phyloP scores from a whole-genome alignment of 1,140 invertebrate genomes.

The Macrocentrus cingulum region DNA sequence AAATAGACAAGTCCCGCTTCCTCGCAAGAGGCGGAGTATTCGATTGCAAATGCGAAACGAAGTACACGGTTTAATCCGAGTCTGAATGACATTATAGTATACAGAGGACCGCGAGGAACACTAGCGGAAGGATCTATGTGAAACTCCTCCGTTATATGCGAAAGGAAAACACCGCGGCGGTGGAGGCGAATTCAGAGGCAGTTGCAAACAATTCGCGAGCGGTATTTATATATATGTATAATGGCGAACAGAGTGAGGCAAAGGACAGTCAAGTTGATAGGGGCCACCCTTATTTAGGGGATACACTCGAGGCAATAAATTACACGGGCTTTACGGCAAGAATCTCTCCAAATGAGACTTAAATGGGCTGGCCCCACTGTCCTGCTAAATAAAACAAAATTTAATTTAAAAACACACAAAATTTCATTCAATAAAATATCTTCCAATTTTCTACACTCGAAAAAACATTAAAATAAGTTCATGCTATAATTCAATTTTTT shows the following conservation, averaged over 20 bases:
- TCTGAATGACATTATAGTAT: slow-evolving; percentile 45
- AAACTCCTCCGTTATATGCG: slow-evolving; percentile 5
- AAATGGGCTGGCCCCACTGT: slow-evolving; percentile 13
- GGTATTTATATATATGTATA: slow-evolving; percentile 13
- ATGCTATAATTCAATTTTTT: too few relatives aligned
- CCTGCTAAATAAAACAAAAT: too few relatives aligned
- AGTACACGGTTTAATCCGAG: slow-evolving; percentile 47
- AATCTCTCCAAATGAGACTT: slow-evolving; percentile 9
- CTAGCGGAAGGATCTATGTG: slow-evolving; percentile 29
- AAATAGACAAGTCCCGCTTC: slow-evolving; percentile 26
- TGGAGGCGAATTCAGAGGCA: slow-evolving; percentile 20
- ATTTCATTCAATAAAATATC: too few relatives aligned
- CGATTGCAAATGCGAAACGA: slow-evolving; percentile 30
- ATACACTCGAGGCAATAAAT: slow-evolving; percentile 19
- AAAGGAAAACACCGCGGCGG: slow-evolving; percentile 15
- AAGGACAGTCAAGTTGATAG: slow-evolving; percentile 12
- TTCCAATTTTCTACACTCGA: too few relatives aligned
- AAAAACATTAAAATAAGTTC: too few relatives aligned
- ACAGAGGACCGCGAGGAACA: slow-evolving; percentile 3
- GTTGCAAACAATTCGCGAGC: slow-evolving; percentile 37
- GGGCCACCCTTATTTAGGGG: slow-evolving; percentile 22
- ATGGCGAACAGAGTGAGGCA: background rate
- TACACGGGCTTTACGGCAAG: slow-evolving; percentile 3
- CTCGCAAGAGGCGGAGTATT: slow-evolving; percentile 28
- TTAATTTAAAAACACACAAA: too few relatives aligned